A percentile compares a stretch with the other conserved stretches of the same genome.
phyloP scores from a whole-genome alignment of 1,140 invertebrate species.

The Drosophila sechellia region DNA sequence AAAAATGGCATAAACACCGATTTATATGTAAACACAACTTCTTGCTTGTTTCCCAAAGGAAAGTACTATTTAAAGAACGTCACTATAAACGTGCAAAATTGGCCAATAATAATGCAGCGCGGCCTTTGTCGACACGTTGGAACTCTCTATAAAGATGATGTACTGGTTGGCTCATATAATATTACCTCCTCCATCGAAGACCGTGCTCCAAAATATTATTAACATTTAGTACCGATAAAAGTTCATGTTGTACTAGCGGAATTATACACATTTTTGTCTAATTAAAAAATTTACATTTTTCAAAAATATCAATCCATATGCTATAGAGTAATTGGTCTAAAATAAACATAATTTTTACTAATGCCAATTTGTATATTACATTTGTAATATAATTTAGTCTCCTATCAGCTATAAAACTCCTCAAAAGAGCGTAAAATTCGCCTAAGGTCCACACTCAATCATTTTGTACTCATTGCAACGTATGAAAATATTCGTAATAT shows the following conservation, averaged over 20 bases:
- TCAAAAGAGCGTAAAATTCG: neutral
- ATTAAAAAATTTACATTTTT: too few relatives aligned
- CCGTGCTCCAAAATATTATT: neutral
- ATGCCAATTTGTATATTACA: too few relatives aligned
- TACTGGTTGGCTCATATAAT: neutral
- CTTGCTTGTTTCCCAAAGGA: neutral
- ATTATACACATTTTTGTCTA: too few relatives aligned
- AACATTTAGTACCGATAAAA: too few relatives aligned
- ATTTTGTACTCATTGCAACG: constrained; percentile 21
- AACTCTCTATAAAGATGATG: neutral
- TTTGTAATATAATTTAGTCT: neutral
- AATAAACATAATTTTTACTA: neutral
- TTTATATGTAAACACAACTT: neutral
- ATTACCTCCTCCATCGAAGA: neutral
- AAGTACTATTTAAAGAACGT: neutral
- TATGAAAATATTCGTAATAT: constrained; percentile 27
- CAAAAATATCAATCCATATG: too few relatives aligned
- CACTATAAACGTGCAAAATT: neutral
- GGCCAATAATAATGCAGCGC: neutral
- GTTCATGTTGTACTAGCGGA: too few relatives aligned
- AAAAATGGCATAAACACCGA: neutral
- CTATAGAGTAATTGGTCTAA: neutral
- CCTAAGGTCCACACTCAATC: constrained; percentile 14
- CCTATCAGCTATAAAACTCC: neutral
- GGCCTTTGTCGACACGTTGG: neutral